phyloP scores from a whole-genome alignment of 2,888 invertebrate genomes.

The Charanyca ferruginea region DNA sequence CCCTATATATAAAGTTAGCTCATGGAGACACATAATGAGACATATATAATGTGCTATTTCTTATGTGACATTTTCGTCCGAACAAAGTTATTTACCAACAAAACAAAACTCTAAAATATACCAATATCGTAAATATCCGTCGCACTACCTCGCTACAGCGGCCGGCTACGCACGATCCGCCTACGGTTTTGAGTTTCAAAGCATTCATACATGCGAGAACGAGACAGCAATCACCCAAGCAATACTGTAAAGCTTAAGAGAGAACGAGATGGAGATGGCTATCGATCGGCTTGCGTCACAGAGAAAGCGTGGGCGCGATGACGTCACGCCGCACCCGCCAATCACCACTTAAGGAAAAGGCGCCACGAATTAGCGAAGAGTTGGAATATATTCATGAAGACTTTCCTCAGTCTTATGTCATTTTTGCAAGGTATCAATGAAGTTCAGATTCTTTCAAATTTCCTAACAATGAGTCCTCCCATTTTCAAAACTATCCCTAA shows the following conservation, averaged over 20 bases:
- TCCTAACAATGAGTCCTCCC: too few relatives aligned
- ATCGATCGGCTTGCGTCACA: constrained; percentile 90
- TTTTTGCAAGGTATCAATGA: constrained; percentile 46
- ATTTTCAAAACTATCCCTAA: not conserved
- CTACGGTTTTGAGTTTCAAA: constrained; percentile 85
- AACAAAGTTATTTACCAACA: constrained; percentile 80
- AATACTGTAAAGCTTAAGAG: constrained; percentile 40
- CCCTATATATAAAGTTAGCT: constrained; percentile 9
- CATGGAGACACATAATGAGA: constrained; percentile 7
- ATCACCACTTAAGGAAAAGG: constrained; percentile 81
- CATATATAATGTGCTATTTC: constrained; percentile 34
- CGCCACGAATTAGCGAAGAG: constrained; percentile 82
- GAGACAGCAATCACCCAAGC: constrained; percentile 62
- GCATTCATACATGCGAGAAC: constrained; percentile 84
- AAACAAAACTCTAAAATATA: constrained; percentile 78
- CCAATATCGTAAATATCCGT: constrained; percentile 75
- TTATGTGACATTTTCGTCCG: constrained; percentile 51
- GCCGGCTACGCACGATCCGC: constrained; percentile 85
- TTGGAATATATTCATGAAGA: constrained; percentile 67
- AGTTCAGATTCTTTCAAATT: constrained; percentile 22
- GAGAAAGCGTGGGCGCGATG: constrained; percentile 88
- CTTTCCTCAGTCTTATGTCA: constrained; percentile 48
- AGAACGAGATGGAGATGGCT: constrained; percentile 72
- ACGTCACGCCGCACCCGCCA: constrained; percentile 86
- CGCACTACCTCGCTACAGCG: constrained; percentile 72